These are phyloP conservation scores for Cinara cedri DNA, from an alignment of 2,888 invertebrate species.

Conservation along the genomic window DNA sequence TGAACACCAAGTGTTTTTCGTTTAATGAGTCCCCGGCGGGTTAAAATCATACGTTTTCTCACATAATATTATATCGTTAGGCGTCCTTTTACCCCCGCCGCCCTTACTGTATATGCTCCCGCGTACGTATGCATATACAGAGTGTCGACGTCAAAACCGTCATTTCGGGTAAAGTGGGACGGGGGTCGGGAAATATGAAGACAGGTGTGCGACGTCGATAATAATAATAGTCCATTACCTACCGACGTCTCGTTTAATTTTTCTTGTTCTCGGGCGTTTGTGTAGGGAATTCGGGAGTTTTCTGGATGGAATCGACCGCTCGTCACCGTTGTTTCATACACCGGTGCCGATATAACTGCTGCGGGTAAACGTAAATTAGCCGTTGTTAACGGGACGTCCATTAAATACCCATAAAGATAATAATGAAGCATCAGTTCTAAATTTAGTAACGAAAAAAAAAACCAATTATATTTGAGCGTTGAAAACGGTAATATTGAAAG, in stretches of 20 bases:
- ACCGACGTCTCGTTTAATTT: conserved; percentile 30
- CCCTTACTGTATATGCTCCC: too few relatives aligned
- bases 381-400: too few relatives aligned
- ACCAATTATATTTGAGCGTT: too few relatives aligned
- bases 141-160: conserved; percentile 40
- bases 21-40: conserved; percentile 41
- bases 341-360: too few relatives aligned
- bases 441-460: too few relatives aligned
- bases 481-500: too few relatives aligned
- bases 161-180: background rate
- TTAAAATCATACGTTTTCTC: conserved; percentile 28
- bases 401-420: too few relatives aligned
- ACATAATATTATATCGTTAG: conserved; percentile 5
- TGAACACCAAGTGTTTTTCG: conserved; percentile 48
- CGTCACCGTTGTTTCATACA: too few relatives aligned
- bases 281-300: too few relatives aligned
- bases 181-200: background rate
- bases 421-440: too few relatives aligned
- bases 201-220: conserved; percentile 45
- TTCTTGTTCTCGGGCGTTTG: conserved; percentile 1
- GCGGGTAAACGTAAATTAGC: too few relatives aligned
- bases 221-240: conserved; percentile 23
- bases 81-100: conserved; percentile 29
- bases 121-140: background rate
- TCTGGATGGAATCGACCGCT: too few relatives aligned